Conservation (phyloP, 2,888 invertebrate species). For the Plagiodera versicolora region DNA sequence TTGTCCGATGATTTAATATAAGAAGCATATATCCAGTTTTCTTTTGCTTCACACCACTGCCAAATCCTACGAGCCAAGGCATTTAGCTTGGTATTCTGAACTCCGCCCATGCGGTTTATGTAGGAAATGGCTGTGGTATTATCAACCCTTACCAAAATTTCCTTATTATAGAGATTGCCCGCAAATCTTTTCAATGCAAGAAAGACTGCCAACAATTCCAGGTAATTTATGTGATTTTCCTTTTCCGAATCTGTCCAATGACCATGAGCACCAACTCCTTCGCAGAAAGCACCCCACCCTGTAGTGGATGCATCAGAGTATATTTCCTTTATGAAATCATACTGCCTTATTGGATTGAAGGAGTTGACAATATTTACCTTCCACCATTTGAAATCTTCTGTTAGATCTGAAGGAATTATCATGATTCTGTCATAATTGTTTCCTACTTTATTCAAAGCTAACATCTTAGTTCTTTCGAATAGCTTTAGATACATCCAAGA, state of each 20-base stretch:
- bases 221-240: neutral
- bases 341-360: neutral
- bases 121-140: conserved; percentile 27
- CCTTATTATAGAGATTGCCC: neutral
- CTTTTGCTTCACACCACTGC: conserved; percentile 27
- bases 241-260: neutral
- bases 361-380: neutral
- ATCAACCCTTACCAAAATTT: neutral
- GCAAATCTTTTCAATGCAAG: neutral
- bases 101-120: conserved; percentile 28
- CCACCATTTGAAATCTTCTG: conserved; percentile 11
- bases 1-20: conserved; percentile 24
- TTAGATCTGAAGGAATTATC: too few relatives aligned
- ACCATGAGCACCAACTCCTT: neutral
- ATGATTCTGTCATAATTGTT: conserved; percentile 5
- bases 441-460: conserved; percentile 16
- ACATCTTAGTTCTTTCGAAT: conserved; percentile 24
- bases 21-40: conserved; percentile 22
- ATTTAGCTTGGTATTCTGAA: conserved; percentile 13
- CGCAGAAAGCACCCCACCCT: conserved; percentile 13
- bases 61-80: conserved; percentile 22
- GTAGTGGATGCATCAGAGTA: conserved; percentile 11
- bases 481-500: conserved; percentile 41
- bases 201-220: neutral
- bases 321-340: neutral